Base-by-base conservation (phyloP, 2,797 vertebrate genomes). In the Cynodonichthys magdalenae region DNA sequence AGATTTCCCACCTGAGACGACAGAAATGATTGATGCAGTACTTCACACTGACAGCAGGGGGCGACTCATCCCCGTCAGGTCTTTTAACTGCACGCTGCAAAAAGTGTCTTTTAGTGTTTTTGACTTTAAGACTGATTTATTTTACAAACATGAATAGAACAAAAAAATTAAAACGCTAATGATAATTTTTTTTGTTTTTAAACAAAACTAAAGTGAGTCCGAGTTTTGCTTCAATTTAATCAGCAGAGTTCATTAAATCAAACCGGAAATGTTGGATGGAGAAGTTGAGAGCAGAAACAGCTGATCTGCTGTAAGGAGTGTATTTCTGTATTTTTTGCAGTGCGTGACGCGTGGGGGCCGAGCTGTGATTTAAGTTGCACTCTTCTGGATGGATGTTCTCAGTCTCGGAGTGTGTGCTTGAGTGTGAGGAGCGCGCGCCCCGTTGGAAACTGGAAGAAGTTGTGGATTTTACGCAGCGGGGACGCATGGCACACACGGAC, bases 291-390 rank as follows among this genome's bases (percentile, higher is more conserved):
- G 24, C 24, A 24, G 24, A 24, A 1, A 7, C 6, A 10, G 28
- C 50, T 24, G 2, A 2, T 1, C 0, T 19, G n/a, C 44, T 1
- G 56, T 17, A 3, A 48, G 2, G 41, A 55, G 36, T 39, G 36
- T 9, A 20, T 27, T 5, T 27, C 44, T 54, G 34, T 18, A 7
- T 17, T 80, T 84, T 76, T 86, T 82, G 34, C 79, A 87, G 85
- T 67, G 83, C 81, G 77, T 89, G 93, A 93, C 92, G 92, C 85
- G 82, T 82, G 82, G 77, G 88, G 91, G 90, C 83, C 61, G 92
- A 81, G 81, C 83, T 77, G 76, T 79, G 77, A 77, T 80, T 90
- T 84, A 88, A 90, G 62, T 86, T 88, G 65, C 72, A 85, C 84
- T 88, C 86, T 70, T 90, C 75, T 86, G 89, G 84, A 87, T 89